Percentiles rank a stretch among this genome's conserved stretches.
These are phyloP conservation scores for Naja naja DNA, from an alignment of 2,113 vertebrate species.

Conservation along the genomic window DNA sequence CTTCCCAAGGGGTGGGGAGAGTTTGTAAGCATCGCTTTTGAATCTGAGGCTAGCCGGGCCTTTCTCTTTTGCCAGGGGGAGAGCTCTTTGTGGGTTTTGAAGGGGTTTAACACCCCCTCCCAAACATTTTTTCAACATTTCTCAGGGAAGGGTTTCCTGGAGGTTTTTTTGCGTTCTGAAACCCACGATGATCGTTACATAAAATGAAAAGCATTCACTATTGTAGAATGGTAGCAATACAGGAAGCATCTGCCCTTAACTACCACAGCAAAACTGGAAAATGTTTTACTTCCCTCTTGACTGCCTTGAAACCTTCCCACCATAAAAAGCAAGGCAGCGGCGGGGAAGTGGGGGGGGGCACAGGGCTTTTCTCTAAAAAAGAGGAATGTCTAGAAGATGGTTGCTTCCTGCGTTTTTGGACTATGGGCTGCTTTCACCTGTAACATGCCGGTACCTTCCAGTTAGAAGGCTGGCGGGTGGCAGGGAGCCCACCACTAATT, in stretches of 20 bases:
- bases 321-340: not conserved
- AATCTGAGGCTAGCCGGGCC: not conserved
- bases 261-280: fast-evolving
- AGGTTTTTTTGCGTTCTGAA: not conserved
- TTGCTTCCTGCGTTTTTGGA: not conserved
- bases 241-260: not conserved
- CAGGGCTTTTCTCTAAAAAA: not conserved
- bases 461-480: not conserved
- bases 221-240: not conserved
- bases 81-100: not conserved
- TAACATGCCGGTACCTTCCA: not conserved
- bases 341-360: too few relatives aligned
- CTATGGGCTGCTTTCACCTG: not conserved
- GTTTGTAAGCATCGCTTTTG: not conserved
- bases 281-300: not conserved
- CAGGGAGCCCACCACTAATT: not conserved
- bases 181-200: not conserved
- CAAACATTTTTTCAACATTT: not conserved
- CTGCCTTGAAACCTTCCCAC: fast-evolving
- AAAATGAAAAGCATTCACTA: not conserved
- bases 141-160: not conserved
- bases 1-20: not conserved
- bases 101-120: fast-evolving
- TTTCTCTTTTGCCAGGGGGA: too few relatives aligned
- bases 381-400: too few relatives aligned